Evolutionary conservation across 2,888 invertebrate species (phyloP).

Genomic region (Cecidostiba fungosa): DNA sequence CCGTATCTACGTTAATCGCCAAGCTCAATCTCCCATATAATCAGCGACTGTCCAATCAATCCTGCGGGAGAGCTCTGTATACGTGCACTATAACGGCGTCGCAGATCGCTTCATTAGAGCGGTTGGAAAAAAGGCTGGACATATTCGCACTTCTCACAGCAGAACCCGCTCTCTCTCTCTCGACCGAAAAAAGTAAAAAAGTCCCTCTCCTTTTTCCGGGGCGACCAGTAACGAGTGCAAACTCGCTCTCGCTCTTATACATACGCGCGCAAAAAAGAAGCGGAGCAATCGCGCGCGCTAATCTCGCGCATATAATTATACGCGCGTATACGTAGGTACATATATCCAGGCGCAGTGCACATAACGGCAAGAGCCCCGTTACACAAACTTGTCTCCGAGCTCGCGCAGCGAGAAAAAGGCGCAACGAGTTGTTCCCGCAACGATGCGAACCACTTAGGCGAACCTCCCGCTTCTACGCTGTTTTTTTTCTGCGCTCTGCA

Average conservation of each 20-base stretch:
- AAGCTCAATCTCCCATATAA: not conserved
- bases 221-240: not conserved
- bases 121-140: not conserved
- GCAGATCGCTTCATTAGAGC: constrained; percentile 1
- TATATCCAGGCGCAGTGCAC: not conserved
- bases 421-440: constrained; percentile 21
- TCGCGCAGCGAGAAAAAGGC: constrained; percentile 17
- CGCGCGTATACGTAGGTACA: constrained; percentile 15
- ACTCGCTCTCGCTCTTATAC: not conserved
- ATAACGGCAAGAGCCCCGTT: constrained; percentile 37
- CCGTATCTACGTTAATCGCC: not conserved
- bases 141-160: not conserved
- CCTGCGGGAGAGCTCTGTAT: too few species aligned
- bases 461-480: not conserved
- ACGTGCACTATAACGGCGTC: constrained; percentile 1
- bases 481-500: not conserved
- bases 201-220: not conserved
- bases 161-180: not conserved
- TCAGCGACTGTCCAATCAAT: not conserved
- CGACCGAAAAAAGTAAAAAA: not conserved
- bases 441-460: constrained; percentile 5
- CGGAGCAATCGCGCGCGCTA: constrained; percentile 27
- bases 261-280: constrained; percentile 20
- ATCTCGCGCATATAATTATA: constrained; percentile 58
- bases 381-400: constrained; percentile 54